These are phyloP conservation scores for Cantharis rustica DNA, from an alignment of 2,888 invertebrate genomes.

Conservation along the genomic window DNA sequence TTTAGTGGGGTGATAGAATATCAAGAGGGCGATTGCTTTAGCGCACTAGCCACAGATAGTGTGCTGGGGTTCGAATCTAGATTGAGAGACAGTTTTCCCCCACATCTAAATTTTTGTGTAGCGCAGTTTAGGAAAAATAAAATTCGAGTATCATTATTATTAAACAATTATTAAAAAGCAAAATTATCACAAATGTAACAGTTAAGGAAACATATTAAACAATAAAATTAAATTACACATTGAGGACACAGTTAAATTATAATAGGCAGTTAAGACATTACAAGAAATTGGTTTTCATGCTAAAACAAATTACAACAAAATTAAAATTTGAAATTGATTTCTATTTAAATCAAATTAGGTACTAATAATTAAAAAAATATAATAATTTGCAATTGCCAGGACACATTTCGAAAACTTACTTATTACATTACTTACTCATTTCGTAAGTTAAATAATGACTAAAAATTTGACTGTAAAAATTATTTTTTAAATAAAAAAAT, in stretches of 20 bases:
- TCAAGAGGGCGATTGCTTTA: too few relatives aligned
- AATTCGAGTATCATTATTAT: conserved; percentile 38
- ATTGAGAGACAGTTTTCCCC: too few relatives aligned
- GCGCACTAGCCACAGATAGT: too few relatives aligned
- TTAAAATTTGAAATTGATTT: background rate
- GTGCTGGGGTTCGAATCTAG: too few relatives aligned
- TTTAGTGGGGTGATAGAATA: too few relatives aligned
- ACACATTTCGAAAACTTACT: conserved; percentile 1
- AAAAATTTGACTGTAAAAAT: conserved; percentile 51
- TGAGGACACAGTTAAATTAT: conserved; percentile 43
- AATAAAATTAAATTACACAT: conserved; percentile 42
- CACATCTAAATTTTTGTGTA: too few relatives aligned
- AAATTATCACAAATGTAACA: conserved; percentile 59
- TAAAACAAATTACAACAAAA: conserved; percentile 37
- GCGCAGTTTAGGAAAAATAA: background rate
- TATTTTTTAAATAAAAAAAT: conserved; percentile 43
- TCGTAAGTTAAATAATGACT: conserved; percentile 45
- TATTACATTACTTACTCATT: conserved; percentile 3
- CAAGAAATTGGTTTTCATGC: conserved; percentile 21
- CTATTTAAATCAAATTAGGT: conserved; percentile 20
- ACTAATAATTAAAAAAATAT: conserved; percentile 6
- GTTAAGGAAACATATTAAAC: conserved; percentile 52
- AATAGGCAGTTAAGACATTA: conserved; percentile 43
- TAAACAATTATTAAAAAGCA: conserved; percentile 58
- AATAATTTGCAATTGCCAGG: conserved; percentile 21